Evolutionary conservation across 2,113 vertebrate species (phyloP).

Genomic region (Ascaphus truei): DNA sequence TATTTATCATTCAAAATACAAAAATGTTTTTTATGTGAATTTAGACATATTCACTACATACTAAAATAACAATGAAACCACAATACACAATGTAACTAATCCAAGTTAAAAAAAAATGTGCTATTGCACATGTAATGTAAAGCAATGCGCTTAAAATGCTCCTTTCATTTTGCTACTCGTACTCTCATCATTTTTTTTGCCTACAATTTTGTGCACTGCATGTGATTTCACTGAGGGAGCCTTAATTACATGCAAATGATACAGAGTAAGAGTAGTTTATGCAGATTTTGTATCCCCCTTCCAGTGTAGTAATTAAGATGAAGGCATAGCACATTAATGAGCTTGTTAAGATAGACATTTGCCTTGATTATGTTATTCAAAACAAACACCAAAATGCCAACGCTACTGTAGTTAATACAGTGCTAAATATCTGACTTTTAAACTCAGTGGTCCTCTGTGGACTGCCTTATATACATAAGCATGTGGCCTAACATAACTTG

Average conservation of each 20-base stretch:
- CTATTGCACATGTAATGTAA: slow-evolving; percentile 20
- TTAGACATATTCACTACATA: no score
- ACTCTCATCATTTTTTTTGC: slow-evolving; percentile 11
- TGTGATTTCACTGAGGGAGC: slow-evolving; percentile 9
- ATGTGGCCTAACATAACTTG: no score
- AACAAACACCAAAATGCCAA: slow-evolving; percentile 16
- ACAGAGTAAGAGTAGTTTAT: slow-evolving; percentile 15
- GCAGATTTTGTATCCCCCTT: slow-evolving; percentile 17
- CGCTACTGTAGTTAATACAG: slow-evolving; percentile 16
- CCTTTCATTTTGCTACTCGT: not conserved
- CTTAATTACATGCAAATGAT: slow-evolving; percentile 34
- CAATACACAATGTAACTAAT: no score
- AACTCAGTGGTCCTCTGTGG: not conserved
- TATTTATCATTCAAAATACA: no score
- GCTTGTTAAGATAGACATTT: slow-evolving; percentile 23
- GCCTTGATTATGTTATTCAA: slow-evolving; percentile 20
- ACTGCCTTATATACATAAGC: not conserved
- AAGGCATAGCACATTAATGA: slow-evolving; percentile 22
- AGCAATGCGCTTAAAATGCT: not conserved
- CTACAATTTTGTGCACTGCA: slow-evolving; percentile 14
- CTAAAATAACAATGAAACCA: no score
- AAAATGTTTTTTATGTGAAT: no score
- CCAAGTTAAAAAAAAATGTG: no score
- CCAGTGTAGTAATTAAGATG: slow-evolving; percentile 22
- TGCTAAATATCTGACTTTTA: slow-evolving; percentile 20